phyloP scores from a whole-genome alignment of 2,113 vertebrate genomes.

The Percina caprodes region DNA sequence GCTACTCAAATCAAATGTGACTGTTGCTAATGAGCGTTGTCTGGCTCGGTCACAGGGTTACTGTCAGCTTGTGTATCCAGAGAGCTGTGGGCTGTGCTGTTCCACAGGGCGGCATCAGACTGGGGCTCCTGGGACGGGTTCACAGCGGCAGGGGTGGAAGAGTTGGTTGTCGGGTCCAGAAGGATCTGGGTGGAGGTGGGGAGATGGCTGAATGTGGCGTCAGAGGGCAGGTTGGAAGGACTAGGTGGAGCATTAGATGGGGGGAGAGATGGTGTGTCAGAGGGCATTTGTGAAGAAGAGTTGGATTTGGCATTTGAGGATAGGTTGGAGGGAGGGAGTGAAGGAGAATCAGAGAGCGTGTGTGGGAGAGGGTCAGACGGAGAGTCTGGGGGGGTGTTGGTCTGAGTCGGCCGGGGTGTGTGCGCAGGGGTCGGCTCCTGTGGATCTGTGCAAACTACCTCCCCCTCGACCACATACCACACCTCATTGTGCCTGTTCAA shows the following conservation, averaged over 20 bases:
- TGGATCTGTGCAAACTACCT: conserved; percentile 73
- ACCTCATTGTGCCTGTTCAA: conserved; percentile 86
- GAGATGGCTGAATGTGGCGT: not conserved
- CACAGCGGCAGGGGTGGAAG: not conserved
- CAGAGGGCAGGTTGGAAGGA: conserved; percentile 6
- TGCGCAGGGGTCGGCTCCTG: conserved; percentile 65
- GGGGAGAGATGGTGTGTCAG: not conserved
- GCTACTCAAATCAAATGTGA: conserved; percentile 13
- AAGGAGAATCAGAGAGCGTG: conserved; percentile 43
- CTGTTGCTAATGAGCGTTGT: conserved; percentile 42
- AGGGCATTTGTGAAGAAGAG: conserved; percentile 15
- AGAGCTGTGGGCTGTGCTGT: conserved; percentile 47
- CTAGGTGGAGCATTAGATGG: conserved; percentile 23
- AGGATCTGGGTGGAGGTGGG: conserved; percentile 30
- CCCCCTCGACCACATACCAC: conserved; percentile 82
- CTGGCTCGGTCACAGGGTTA: conserved; percentile 4
- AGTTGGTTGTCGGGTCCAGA: conserved; percentile 34
- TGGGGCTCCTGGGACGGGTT: conserved; percentile 44
- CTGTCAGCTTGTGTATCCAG: conserved; percentile 43
- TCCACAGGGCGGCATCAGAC: conserved; percentile 26
- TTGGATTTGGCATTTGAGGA: not conserved
- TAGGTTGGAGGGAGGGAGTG: conserved; percentile 12
- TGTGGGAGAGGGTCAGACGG: conserved; percentile 14
- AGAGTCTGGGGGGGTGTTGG: conserved; percentile 6
- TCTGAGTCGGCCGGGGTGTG: conserved; percentile 37